Conservation (phyloP, 92 coral and sea anemone species). For the Porites rus region DNA sequence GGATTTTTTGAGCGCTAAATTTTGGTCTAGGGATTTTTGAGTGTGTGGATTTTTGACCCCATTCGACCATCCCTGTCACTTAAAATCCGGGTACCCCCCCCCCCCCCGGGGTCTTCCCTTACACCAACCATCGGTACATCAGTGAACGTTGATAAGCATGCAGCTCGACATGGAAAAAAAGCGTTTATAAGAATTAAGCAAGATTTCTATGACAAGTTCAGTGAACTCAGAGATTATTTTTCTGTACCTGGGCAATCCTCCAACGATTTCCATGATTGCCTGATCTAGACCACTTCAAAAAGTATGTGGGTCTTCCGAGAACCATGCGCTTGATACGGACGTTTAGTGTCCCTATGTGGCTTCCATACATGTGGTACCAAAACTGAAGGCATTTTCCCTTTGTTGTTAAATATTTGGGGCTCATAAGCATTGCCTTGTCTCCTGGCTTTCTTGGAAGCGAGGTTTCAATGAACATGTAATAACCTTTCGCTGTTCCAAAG, state of each 20-base stretch:
- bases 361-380: conserved; percentile 97
- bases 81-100: too few relatives aligned
- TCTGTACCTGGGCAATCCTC: conserved; percentile 83
- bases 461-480: conserved; percentile 90
- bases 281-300: conserved; percentile 85
- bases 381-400: conserved; percentile 86
- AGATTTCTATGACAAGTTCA: too few relatives aligned
- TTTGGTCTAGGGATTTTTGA: too few relatives aligned
- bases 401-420: conserved; percentile 77
- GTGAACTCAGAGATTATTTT: too few relatives aligned
- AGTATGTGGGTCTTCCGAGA: conserved; percentile 78
- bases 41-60: too few relatives aligned
- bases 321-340: conserved; percentile 70
- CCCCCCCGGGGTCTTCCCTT: too few relatives aligned
- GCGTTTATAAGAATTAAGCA: too few relatives aligned
- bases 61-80: too few relatives aligned
- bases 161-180: too few relatives aligned
- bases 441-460: conserved; percentile 64
- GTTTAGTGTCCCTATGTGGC: conserved; percentile 83
- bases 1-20: too few relatives aligned
- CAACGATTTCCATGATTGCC: conserved; percentile 87
- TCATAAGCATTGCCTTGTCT: conserved; percentile 85
- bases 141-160: too few relatives aligned
- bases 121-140: too few relatives aligned
- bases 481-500: conserved; percentile 84